These are phyloP conservation scores for Pseudachorutes palmiensis DNA, from an alignment of 1,140 invertebrate species.

Conservation along the genomic window DNA sequence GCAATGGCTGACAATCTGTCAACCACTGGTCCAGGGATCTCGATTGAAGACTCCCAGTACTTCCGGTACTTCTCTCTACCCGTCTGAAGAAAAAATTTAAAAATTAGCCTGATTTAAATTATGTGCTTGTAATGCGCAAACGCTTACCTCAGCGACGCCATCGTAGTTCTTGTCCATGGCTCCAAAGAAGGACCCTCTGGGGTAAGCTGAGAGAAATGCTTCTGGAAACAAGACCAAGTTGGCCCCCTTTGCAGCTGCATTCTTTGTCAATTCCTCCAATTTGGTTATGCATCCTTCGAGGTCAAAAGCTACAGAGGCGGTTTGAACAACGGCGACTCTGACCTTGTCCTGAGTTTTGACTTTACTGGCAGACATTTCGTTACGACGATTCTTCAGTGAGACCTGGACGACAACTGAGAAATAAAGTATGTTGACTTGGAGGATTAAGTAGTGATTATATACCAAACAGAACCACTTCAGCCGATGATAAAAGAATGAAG, in stretches of 20 bases:
- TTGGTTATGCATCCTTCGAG: constrained; percentile 17
- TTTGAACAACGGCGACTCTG: constrained; percentile 22
- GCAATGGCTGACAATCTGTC: constrained; percentile 18
- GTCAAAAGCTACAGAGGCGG: constrained; percentile 16
- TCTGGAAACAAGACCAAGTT: constrained; percentile 23
- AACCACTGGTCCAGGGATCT: constrained; percentile 28
- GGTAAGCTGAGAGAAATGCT: constrained; percentile 24
- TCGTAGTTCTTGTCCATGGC: neutral
- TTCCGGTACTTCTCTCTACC: constrained; percentile 18
- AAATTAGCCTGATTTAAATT: neutral
- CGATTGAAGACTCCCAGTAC: constrained; percentile 29
- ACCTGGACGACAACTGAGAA: no score
- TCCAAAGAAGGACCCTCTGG: constrained; percentile 14
- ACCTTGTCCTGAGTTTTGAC: neutral
- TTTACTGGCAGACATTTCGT: neutral
- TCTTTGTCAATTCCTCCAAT: constrained; percentile 10
- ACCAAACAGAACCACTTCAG: no score
- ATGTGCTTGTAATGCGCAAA: neutral
- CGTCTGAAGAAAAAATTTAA: constrained; percentile 14
- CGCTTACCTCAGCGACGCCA: neutral
- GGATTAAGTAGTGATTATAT: no score
- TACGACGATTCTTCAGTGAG: neutral
- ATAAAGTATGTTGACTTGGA: no score
- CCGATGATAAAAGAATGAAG: no score
- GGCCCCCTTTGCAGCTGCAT: constrained; percentile 12